phyloP scores from a whole-genome alignment of 2,888 invertebrate species.

The Pollenia griseotomentosa region DNA sequence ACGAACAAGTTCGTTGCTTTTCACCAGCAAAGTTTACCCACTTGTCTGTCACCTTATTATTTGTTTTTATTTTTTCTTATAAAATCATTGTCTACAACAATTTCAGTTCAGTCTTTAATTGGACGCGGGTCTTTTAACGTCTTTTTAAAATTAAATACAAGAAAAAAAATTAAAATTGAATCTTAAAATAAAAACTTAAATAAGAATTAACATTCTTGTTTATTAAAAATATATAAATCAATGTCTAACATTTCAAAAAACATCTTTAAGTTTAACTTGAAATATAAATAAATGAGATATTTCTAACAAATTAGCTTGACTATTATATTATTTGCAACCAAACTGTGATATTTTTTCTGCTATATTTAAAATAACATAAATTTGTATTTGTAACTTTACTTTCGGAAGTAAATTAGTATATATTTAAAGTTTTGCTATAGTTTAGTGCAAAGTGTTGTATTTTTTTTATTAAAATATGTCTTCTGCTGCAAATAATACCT shows the following conservation, averaged over 20 bases:
- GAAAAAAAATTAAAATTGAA: neutral
- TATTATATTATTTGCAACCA: conserved; percentile 49
- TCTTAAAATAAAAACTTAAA: conserved; percentile 2
- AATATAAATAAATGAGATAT: conserved; percentile 58
- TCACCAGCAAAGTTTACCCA: conserved; percentile 54
- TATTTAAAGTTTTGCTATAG: neutral
- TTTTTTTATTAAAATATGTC: conserved; percentile 42
- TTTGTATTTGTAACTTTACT: conserved; percentile 10
- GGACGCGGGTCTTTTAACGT: conserved; percentile 67
- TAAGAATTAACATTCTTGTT: conserved; percentile 44
- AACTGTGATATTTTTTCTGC: conserved; percentile 67
- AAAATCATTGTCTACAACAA: conserved; percentile 52
- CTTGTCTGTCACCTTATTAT: conserved; percentile 38
- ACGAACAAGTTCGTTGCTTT: conserved; percentile 49
- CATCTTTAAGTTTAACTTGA: conserved; percentile 66
- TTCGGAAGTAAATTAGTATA: neutral
- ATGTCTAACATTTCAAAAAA: conserved; percentile 68
- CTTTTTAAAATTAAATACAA: conserved; percentile 14
- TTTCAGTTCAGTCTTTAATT: conserved; percentile 67
- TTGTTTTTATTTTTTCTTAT: conserved; percentile 66
- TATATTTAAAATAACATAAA: conserved; percentile 21
- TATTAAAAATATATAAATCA: conserved; percentile 7
- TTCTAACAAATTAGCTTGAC: neutral
- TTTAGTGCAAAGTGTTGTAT: neutral
- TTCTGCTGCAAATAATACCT: conserved; percentile 53